Conservation (phyloP, 2,113 vertebrate species). For the Xenopus tropicalis region UCB_Xtro_10.0 CM004450.2:141163001-141163500, state of each 20-base stretch:
- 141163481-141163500: slow-evolving; percentile 81
- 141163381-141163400: slow-evolving; percentile 68
- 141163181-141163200: slow-evolving; percentile 59
- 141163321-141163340: no score
- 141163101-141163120: no score
- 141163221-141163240: slow-evolving; percentile 72
- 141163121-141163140: slow-evolving; percentile 57
- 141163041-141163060: no score
- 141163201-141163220: slow-evolving; percentile 55
- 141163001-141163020: no score
- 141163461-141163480: slow-evolving; percentile 72
- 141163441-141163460: slow-evolving; percentile 75
- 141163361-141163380: slow-evolving; percentile 65
- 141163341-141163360: no score
- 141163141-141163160: slow-evolving; percentile 70
- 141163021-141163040: no score
- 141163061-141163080: no score
- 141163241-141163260: slow-evolving; percentile 79
- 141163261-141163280: slow-evolving; percentile 58
- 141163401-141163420: slow-evolving; percentile 60
- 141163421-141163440: slow-evolving; percentile 24
- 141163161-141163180: slow-evolving; percentile 81
- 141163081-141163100: no score
- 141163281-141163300: slow-evolving; percentile 66
- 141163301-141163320: no score